Percentiles rank a stretch among this genome's conserved stretches.
Evolutionary conservation across 2,797 vertebrate species (phyloP).

Genomic region (Brachyalestes nurse): DNA sequence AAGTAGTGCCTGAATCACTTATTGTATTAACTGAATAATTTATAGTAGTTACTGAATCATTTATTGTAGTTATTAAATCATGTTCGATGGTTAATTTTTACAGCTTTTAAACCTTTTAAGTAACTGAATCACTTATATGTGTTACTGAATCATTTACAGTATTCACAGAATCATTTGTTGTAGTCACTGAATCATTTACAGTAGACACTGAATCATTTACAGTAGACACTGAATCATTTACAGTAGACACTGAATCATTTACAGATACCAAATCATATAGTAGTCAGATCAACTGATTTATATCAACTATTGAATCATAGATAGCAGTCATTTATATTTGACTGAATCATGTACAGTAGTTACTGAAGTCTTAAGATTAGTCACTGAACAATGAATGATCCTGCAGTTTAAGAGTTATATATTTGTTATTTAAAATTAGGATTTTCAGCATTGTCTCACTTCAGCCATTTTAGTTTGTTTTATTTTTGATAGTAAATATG

Average conservation of each 20-base stretch:
- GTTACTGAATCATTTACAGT: not conserved
- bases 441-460: not conserved
- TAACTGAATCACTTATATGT: not conserved
- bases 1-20: not conserved
- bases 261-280: too few relatives aligned
- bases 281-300: too few relatives aligned
- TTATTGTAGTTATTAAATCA: not conserved
- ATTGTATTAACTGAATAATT: not conserved
- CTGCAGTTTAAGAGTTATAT: not conserved
- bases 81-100: too few relatives aligned
- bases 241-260: not conserved
- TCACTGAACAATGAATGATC: not conserved
- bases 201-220: not conserved
- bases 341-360: too few relatives aligned
- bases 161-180: not conserved
- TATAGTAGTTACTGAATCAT: not conserved
- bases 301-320: too few relatives aligned
- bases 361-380: not conserved
- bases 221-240: not conserved
- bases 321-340: too few relatives aligned
- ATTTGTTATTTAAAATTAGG: not conserved
- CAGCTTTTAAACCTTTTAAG: not conserved
- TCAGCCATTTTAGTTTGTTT: not conserved
- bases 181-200: not conserved
- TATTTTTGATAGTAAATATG: not conserved